Base-by-base conservation (phyloP, 2,888 invertebrate genomes). In the Leucoptera coffeella region DNA sequence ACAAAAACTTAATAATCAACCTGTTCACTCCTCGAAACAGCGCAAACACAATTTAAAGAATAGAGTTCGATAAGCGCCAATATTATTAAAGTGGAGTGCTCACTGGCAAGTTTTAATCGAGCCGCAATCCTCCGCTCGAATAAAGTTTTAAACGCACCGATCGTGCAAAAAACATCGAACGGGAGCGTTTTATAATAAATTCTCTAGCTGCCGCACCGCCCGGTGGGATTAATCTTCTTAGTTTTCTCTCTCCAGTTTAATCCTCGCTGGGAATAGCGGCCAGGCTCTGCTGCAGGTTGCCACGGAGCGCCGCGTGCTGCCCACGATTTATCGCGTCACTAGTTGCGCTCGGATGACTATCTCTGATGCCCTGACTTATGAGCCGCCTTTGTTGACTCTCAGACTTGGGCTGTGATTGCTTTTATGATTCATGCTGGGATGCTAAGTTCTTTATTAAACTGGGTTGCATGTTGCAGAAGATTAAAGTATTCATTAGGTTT, bases 181-280 rank as follows among this genome's bases (percentile, higher is more conserved):
- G n/a, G 43, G 50, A 50, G 49, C 52, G 47, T 55, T 64, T 65
- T 62, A 62, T 64, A 61, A 64, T 64, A 65, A 61, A 62, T 62
- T 62, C 54, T 55, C 54, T 37, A 42, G 50, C 46, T 45, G 40
- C 48, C 43, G 49, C 51, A 50, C 51, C 55, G 22, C 29, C 23
- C 55, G 47, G 47, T 46, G 61, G 65, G 60, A 67, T 67, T 65
- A 67, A 64, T 65, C 62, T 62, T 56, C 64, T 62, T 62, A 61
- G 61, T 65, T 65, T 62, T 60, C 59, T 61, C 60, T 59, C 58
- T 50, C 48, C 38, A 39, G 47, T 47, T 47, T 62, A 59, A 67
- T 61, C 60, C 62, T 51, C 53, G 43, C 45, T 48, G 61, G 57
- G 61, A 59, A 60, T 62, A 58, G 57, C 51, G 58, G 54, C 54